These are phyloP conservation scores for Chrysaora quinquecirrha DNA, from an alignment of 30 jellyfish, hydroid and myxozoan species.

Conservation along the genomic window DNA sequence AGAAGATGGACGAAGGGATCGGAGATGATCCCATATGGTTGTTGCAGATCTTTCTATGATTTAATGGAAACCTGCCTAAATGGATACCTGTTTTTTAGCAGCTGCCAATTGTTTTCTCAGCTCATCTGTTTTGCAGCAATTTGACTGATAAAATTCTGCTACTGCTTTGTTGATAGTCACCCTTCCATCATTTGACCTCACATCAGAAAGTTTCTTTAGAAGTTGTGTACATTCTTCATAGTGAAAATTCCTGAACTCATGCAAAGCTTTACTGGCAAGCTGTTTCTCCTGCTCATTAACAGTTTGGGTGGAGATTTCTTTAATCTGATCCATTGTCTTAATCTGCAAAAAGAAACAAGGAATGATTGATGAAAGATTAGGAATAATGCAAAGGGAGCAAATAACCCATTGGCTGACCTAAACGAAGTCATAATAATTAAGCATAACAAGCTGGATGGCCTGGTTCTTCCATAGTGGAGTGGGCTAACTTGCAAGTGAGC, in stretches of 20 bases:
- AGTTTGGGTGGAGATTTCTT: constrained; percentile 32
- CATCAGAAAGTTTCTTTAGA: constrained; percentile 68
- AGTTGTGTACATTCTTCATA: constrained; percentile 75
- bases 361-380: no score
- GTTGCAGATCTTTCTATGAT: no score
- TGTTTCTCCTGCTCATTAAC: constrained; percentile 82
- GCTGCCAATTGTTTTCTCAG: constrained; percentile 64
- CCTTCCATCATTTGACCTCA: constrained; percentile 85
- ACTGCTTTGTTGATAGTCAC: constrained; percentile 71
- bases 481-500: no score
- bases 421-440: no score
- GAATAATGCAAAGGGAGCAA: no score
- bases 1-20: no score
- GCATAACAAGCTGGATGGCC: no score
- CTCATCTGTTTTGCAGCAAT: constrained; percentile 87
- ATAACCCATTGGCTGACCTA: no score
- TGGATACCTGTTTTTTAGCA: constrained; percentile 90
- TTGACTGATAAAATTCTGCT: constrained; percentile 83
- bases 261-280: constrained; percentile 73
- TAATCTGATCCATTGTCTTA: constrained; percentile 40
- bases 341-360: no score
- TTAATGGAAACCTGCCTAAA: no score
- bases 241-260: constrained; percentile 45
- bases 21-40: no score
- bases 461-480: no score